Conservation (phyloP, 1,140 invertebrate species). For the Mya arenaria region DNA sequence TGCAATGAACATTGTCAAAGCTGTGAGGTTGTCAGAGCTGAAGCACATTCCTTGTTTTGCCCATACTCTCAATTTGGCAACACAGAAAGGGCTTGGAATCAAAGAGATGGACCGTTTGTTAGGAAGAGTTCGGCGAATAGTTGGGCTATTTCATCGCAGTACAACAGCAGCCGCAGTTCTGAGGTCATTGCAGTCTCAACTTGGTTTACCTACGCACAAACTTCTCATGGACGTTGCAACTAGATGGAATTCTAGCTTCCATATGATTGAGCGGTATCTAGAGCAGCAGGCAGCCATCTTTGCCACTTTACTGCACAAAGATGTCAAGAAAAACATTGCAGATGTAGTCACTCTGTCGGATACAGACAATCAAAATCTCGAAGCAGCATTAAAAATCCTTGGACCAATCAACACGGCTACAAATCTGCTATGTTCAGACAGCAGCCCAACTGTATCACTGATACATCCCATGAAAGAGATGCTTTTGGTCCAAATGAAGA, state of each 20-base stretch:
- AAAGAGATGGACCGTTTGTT: too few species aligned
- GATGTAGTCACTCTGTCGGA: constrained; percentile 32
- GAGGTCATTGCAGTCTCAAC: constrained; percentile 10
- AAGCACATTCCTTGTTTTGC: constrained; percentile 29
- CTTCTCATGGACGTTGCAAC: constrained; percentile 51
- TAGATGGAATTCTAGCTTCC: constrained; percentile 49
- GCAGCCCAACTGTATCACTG: constrained; percentile 3
- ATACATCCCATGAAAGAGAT: constrained; percentile 35
- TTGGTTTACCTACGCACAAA: constrained; percentile 46
- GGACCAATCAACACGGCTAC: constrained; percentile 22
- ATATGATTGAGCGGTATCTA: constrained; percentile 43
- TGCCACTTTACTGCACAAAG: background rate
- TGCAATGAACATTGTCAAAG: constrained; percentile 28
- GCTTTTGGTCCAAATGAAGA: background rate
- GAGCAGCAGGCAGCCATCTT: constrained; percentile 48
- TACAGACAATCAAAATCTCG: background rate
- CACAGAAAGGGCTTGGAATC: too few species aligned
- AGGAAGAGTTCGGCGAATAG: background rate
- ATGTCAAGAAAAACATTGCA: background rate
- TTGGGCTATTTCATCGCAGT: constrained; percentile 33
- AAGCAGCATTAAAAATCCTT: background rate
- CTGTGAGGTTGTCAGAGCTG: constrained; percentile 2
- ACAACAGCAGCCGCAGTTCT: constrained; percentile 34
- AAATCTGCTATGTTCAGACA: background rate
- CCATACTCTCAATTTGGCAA: constrained; percentile 42